Evolutionary conservation across 2,113 vertebrate species (phyloP).

Genomic region (Phoenicopterus ruber): DNA sequence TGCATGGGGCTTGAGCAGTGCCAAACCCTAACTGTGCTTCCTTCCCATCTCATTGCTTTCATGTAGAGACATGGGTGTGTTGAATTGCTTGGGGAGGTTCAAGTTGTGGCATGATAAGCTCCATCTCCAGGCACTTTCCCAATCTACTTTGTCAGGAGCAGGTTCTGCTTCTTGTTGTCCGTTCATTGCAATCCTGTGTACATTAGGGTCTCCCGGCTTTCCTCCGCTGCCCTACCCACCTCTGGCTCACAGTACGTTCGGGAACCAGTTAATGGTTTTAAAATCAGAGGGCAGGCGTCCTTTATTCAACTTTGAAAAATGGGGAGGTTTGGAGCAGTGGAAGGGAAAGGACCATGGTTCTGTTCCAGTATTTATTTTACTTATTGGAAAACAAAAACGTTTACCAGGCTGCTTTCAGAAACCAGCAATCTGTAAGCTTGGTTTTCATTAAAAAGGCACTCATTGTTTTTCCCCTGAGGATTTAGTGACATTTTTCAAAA

Average conservation of each 20-base stretch:
- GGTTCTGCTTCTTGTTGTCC: conserved; percentile 16
- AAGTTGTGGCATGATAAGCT: conserved; percentile 51
- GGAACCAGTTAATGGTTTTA: background rate
- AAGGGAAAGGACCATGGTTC: background rate
- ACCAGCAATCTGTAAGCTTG: background rate
- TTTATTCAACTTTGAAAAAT: background rate
- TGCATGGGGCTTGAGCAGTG: conserved; percentile 12
- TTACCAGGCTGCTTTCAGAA: conserved; percentile 32
- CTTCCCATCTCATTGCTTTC: conserved; percentile 54
- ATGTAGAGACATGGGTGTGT: conserved; percentile 65
- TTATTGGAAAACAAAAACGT: conserved; percentile 34
- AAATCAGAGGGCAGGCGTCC: background rate
- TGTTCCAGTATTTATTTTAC: conserved; percentile 39
- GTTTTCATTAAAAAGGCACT: conserved; percentile 28
- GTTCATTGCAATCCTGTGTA: background rate
- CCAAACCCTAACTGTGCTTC: conserved; percentile 54
- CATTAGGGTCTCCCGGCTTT: background rate
- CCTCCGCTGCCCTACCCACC: background rate
- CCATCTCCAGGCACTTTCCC: conserved; percentile 45
- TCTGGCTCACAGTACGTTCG: background rate
- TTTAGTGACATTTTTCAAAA: conserved; percentile 22
- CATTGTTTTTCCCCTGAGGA: background rate
- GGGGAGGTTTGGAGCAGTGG: background rate
- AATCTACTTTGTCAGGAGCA: conserved; percentile 29
- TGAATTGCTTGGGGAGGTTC: conserved; percentile 43